Evolutionary conservation across 2,113 vertebrate species (phyloP).

Genomic region (Catharus minimus): DNA sequence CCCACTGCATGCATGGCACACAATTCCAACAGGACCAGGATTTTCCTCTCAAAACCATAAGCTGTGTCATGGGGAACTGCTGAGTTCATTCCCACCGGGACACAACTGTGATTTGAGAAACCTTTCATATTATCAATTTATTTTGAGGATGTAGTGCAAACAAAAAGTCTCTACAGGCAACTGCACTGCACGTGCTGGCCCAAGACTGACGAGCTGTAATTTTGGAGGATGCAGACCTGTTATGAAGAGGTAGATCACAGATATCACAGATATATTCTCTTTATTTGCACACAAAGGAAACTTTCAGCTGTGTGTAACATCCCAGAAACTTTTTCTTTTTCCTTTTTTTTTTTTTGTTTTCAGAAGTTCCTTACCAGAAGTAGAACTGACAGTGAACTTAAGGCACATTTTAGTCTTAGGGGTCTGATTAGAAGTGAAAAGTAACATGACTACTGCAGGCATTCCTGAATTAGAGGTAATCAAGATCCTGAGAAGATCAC

Average conservation of each 20-base stretch:
- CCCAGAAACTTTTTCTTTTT: neutral
- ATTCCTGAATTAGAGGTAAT: neutral
- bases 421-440: neutral
- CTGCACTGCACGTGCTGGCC: rapidly evolving
- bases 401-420: neutral
- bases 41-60: neutral
- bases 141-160: neutral
- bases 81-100: neutral
- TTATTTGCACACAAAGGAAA: neutral
- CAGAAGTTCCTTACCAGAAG: neutral
- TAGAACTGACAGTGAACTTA: neutral
- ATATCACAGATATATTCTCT: neutral
- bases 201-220: neutral
- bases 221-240: neutral
- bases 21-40: neutral
- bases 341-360: neutral
- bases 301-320: neutral
- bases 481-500: neutral
- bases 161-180: neutral
- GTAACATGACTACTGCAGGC: neutral
- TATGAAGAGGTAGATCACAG: neutral
- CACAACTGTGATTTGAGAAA: neutral
- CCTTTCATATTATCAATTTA: neutral
- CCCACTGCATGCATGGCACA: neutral
- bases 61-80: neutral